Conservation (phyloP, 2,888 invertebrate genomes). For the Thereva unica region DNA sequence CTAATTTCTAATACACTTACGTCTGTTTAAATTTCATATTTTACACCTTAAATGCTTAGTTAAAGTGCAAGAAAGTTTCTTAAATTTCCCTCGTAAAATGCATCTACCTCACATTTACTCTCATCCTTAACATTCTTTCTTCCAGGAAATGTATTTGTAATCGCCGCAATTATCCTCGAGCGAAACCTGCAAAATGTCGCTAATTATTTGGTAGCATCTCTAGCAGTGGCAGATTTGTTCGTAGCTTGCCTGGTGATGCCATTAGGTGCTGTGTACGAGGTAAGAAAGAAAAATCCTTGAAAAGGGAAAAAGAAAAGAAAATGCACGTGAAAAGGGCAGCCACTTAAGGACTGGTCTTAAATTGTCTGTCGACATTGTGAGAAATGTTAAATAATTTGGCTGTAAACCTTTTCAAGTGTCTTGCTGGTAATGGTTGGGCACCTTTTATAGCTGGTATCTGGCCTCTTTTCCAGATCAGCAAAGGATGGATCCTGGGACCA, state of each 20-base stretch:
- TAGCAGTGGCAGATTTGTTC: conserved; percentile 89
- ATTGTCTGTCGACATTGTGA: too few species aligned
- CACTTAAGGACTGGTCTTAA: not conserved
- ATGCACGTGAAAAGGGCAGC: conserved; percentile 54
- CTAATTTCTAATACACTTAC: too few species aligned
- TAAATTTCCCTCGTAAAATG: not conserved
- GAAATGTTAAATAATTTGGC: not conserved
- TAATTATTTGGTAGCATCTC: conserved; percentile 86
- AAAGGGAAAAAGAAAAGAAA: conserved; percentile 4
- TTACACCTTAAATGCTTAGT: too few species aligned
- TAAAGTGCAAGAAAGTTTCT: too few species aligned
- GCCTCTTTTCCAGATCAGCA: conserved; percentile 69
- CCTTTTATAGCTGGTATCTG: conserved; percentile 18
- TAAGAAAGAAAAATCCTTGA: conserved; percentile 47
- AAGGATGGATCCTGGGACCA: conserved; percentile 83
- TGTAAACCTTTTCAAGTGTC: conserved; percentile 2
- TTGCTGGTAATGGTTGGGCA: conserved; percentile 20
- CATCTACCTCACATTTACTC: not conserved
- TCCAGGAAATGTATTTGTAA: conserved; percentile 91
- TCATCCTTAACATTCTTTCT: conserved; percentile 44
- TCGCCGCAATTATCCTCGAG: conserved; percentile 87
- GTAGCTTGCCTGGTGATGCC: conserved; percentile 81
- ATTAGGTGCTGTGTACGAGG: conserved; percentile 74
- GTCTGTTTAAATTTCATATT: too few species aligned
- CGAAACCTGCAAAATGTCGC: conserved; percentile 84